Base-by-base conservation (phyloP, 2,797 vertebrate genomes). In the Poeciliopsis paucimaculata region DNA sequence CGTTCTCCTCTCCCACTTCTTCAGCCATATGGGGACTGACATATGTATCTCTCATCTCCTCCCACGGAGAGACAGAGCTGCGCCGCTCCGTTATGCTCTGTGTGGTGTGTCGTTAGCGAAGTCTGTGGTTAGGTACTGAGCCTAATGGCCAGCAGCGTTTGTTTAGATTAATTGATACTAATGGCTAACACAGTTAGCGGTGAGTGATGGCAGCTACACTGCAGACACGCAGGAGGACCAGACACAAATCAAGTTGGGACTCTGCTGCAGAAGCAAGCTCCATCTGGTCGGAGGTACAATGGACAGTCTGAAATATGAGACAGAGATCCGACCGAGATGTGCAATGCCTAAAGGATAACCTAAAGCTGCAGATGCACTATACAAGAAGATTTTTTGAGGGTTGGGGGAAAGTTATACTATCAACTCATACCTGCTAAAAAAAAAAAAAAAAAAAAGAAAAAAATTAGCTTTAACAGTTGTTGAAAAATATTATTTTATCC, bases 141-240 rank as follows among this genome's bases (percentile, higher is more conserved):
- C 51, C 81, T 88, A 91, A 93, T 89, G 82, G 89, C 92, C 87
- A 82, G 87, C 89, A 84, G 91, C 66, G 79, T 90, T 93, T 92
- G 89, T 82, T 90, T 88, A 92, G 93, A 94, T 94, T 94, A 94
- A 94, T 93, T 95, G 92, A 93, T 94, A 84, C 93, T 92, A 94
- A 94, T 93, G 91, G 92, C 88, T 88, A 89, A 94, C 90, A 80
- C 91, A 89, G 91, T 94, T 92, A 92, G 91, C 51, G 60, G 85
- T 92, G 92, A 95, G 86, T 81, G 93, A 94, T 94, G 87, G 87
- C 91, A 87, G 88, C 87, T 89, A 80, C 83, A 18, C 80, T 31
- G 72, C 87, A 86, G 88, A 91, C 87, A 87, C 90, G 84, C 79
- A 73, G 83, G 86, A 85, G 89, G 80, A 88, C 81, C 72, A 78